Evolutionary conservation across 1,140 invertebrate species (phyloP).

Genomic region (Lepeophtheirus salmonis): DNA sequence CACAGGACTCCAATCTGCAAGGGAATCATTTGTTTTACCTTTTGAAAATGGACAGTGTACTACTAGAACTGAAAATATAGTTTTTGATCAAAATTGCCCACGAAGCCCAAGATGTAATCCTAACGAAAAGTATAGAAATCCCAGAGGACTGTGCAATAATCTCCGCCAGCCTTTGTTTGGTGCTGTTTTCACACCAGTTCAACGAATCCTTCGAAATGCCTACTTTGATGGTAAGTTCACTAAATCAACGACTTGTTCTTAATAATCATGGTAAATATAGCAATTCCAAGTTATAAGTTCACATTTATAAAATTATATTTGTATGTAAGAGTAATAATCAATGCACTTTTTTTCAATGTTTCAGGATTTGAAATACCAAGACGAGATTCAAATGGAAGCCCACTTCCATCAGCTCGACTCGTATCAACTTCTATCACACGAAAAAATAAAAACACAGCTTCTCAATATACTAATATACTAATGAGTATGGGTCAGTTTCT

Average conservation of each 20-base stretch:
- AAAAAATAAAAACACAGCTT: conserved; percentile 41
- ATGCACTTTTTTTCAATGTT: background rate
- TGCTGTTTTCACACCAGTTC: conserved; percentile 52
- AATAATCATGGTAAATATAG: too few species aligned
- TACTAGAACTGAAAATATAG: background rate
- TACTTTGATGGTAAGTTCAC: conserved; percentile 24
- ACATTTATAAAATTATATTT: background rate
- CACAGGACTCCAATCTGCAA: background rate
- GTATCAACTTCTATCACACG: conserved; percentile 48
- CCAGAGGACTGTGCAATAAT: conserved; percentile 72
- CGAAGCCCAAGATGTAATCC: background rate
- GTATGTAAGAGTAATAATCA: background rate
- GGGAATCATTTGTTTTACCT: background rate
- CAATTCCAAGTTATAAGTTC: background rate
- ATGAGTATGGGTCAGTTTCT: conserved; percentile 75
- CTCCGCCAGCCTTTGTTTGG: conserved; percentile 47
- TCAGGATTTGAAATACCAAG: conserved; percentile 35
- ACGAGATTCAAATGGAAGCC: conserved; percentile 30
- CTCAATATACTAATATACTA: conserved; percentile 44
- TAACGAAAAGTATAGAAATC: conserved; percentile 37
- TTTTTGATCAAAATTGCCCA: conserved; percentile 14
- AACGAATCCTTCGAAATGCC: conserved; percentile 44
- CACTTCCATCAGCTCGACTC: conserved; percentile 45
- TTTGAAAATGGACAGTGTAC: background rate
- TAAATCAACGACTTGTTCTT: too few species aligned